These are phyloP conservation scores for Sorex fumeus DNA, from an alignment of 2,113 vertebrate species.

Conservation along the genomic window DNA sequence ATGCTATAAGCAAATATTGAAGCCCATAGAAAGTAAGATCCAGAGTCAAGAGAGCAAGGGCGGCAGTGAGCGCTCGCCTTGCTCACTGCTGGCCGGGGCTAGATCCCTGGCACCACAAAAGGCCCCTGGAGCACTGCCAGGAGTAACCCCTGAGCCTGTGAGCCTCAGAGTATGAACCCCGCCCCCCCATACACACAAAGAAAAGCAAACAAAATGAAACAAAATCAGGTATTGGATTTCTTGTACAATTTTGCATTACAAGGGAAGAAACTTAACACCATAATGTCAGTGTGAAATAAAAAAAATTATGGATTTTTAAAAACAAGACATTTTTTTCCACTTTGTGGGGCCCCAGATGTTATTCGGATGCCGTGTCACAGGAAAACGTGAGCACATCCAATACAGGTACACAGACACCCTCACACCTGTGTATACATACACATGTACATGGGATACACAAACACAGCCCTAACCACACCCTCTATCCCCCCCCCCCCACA, in stretches of 20 bases:
- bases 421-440: neutral
- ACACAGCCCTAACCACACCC: neutral
- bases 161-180: too few species aligned
- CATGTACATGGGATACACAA: neutral
- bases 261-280: neutral
- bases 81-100: too few species aligned
- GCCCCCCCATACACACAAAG: neutral
- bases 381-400: rapidly evolving
- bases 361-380: neutral
- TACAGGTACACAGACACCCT: neutral
- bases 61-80: too few species aligned
- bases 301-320: neutral
- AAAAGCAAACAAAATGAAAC: conserved; percentile 8
- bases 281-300: conserved; percentile 24
- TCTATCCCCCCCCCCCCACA: too few species aligned
- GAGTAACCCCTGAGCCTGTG: too few species aligned
- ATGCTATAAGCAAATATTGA: neutral
- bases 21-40: neutral
- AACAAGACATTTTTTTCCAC: neutral
- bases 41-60: neutral
- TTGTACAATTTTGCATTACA: neutral
- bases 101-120: too few species aligned
- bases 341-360: neutral
- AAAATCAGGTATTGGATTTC: neutral
- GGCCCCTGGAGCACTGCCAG: too few species aligned